phyloP scores from a whole-genome alignment of 1,140 invertebrate genomes.

The Atopsyche davidsoni region DNA sequence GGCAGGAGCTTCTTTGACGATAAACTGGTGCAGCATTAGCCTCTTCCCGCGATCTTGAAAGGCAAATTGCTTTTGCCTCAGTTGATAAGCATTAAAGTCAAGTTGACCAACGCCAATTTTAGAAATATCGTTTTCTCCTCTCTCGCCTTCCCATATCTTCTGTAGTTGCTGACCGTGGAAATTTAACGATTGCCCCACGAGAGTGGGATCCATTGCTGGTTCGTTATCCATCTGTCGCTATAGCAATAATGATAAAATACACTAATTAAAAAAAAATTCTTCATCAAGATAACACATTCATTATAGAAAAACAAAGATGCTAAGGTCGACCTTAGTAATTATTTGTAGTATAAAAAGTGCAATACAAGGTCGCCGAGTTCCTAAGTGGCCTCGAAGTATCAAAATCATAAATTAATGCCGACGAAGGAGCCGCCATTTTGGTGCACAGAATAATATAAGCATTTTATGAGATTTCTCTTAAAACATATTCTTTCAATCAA shows the following conservation, averaged over 20 bases:
- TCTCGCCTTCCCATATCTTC: conserved; percentile 77
- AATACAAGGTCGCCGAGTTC: no score
- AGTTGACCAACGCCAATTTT: conserved; percentile 61
- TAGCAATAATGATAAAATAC: neutral
- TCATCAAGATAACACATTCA: no score
- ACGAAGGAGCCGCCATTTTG: no score
- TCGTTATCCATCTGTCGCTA: conserved; percentile 23
- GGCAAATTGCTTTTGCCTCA: conserved; percentile 66
- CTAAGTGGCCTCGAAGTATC: no score
- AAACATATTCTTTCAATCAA: no score
- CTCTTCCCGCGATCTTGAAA: conserved; percentile 77
- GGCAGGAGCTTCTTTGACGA: conserved; percentile 67
- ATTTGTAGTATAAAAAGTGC: no score
- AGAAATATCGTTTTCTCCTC: conserved; percentile 64
- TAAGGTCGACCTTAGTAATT: no score
- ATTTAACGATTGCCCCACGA: conserved; percentile 67
- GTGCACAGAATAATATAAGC: no score
- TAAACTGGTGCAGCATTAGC: conserved; percentile 76
- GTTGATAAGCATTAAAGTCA: conserved; percentile 68
- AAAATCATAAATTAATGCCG: no score
- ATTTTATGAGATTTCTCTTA: no score
- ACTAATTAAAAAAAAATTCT: no score
- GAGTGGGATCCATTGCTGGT: conserved; percentile 55
- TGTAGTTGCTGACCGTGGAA: conserved; percentile 80
- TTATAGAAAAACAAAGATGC: no score